phyloP scores from a whole-genome alignment of 2,888 invertebrate genomes.

The Yponomeuta malinellus region DNA sequence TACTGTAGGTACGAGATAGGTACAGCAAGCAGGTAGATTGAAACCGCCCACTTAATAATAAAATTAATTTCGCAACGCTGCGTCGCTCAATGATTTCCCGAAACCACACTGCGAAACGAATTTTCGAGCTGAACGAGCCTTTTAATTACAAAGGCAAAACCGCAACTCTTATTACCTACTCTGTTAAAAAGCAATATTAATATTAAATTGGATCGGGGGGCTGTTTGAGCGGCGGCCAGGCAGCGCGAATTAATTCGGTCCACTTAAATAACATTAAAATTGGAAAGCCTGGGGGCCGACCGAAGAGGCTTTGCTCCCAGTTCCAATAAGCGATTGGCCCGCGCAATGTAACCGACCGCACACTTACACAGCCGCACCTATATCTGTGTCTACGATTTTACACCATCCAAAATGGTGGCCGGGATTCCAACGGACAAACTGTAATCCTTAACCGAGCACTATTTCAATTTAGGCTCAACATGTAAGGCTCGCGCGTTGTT shows the following conservation, averaged over 20 bases:
- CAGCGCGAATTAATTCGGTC: conserved; percentile 44
- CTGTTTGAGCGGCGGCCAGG: conserved; percentile 25
- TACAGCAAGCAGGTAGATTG: not conserved
- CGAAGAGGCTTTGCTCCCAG: conserved; percentile 46
- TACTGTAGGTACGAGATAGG: not conserved
- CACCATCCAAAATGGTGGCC: conserved; percentile 9
- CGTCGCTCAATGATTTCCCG: conserved; percentile 12
- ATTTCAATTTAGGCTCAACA: conserved; percentile 10
- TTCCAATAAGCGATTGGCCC: conserved; percentile 52
- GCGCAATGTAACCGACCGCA: conserved; percentile 3
- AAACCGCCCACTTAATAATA: not conserved
- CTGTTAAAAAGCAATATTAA: conserved; percentile 47
- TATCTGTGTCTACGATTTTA: not conserved
- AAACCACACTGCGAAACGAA: conserved; percentile 24
- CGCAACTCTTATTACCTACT: conserved; percentile 35
- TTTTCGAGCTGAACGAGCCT: conserved; percentile 33
- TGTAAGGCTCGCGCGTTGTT: not conserved
- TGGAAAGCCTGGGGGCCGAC: conserved; percentile 34
- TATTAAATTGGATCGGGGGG: conserved; percentile 35
- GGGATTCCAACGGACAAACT: conserved; percentile 4
- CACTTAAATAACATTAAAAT: conserved; percentile 53
- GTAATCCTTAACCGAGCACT: conserved; percentile 3
- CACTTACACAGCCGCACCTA: conserved; percentile 7
- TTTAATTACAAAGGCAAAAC: conserved; percentile 46
- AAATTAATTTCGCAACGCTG: conserved; percentile 17